Evolutionary conservation across 2,113 vertebrate species (phyloP).

Genomic region (Tamias sibiricus): DNA sequence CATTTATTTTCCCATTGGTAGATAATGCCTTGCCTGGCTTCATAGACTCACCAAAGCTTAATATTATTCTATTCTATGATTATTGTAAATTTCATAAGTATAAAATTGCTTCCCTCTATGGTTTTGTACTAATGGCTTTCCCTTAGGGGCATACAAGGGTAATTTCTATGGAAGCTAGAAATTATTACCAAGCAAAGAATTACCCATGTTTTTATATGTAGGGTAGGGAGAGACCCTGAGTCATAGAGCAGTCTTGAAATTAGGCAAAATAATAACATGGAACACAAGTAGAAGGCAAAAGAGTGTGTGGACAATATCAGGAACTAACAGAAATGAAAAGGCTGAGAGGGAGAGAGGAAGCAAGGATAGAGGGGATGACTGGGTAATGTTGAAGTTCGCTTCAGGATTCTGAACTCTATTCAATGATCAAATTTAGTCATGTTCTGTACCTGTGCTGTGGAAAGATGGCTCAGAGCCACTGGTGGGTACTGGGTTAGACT

Average conservation of each 20-base stretch:
- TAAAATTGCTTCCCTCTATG: background rate
- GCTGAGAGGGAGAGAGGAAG: rapidly evolving
- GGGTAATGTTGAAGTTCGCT: rapidly evolving
- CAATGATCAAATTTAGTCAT: background rate
- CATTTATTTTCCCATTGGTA: background rate
- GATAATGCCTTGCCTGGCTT: background rate
- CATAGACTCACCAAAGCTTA: background rate
- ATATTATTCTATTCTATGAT: background rate
- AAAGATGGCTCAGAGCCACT: background rate
- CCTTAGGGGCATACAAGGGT: background rate
- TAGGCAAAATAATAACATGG: background rate
- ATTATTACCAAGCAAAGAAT: background rate
- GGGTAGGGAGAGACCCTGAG: background rate
- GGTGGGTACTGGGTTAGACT: background rate
- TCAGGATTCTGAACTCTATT: background rate
- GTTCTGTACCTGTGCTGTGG: no score
- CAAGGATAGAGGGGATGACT: rapidly evolving
- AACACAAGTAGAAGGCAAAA: background rate
- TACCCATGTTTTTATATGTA: background rate
- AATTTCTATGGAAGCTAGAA: background rate
- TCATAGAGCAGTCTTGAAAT: background rate
- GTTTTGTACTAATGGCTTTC: background rate
- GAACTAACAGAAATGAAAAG: background rate
- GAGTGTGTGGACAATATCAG: rapidly evolving
- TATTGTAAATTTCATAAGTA: background rate